Base-by-base conservation (phyloP, 2,888 invertebrate species). In the Drosophila melanocephala region DNA sequence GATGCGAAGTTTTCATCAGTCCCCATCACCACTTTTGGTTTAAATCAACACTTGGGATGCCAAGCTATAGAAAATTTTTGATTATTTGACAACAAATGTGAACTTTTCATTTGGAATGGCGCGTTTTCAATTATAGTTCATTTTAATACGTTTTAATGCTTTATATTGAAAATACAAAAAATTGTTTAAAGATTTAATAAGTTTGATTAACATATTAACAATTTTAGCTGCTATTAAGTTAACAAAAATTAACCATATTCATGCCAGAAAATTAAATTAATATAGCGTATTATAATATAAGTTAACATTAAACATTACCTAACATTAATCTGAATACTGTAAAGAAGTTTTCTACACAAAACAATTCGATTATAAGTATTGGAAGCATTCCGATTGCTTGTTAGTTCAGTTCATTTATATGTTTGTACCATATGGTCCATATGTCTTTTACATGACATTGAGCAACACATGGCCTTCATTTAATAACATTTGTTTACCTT, bases 11-110 rank as follows among this genome's bases (percentile, higher is more conserved):
- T 67, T 57, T 55, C 52, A 64, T 61, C 55, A 47, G 44, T 30
- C 66, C 44, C 73, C 51, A 47, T 77, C 59, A 51, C 2, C 63
- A 65, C 52, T 65, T 81, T 59, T 65, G 62, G 39, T 35, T 73
- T 69, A 73, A 73, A 57, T 44, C 79, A 79, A 81, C 79, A 73
- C 32, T 51, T 42, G 58, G 56, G 39, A 52, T 32, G 51, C 67
- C 64, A 78, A 81, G 55, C 72, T 35, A 67, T 47, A 57, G n/a
- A 72, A 59, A 44, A 22, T 35, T 39, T 64, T 35, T 51, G 50
- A 37, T 52, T 62, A 60, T 75, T 55, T 52, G 42, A 32, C 16
- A 12, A 35, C 50, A 37, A 58, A 35, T 75, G 50, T 59, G 58
- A 51, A 47, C 22, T 52, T 60, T 65, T 28, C 30, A 59, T 50